These are phyloP conservation scores for Abrostola triplasia DNA, from an alignment of 2,888 invertebrate genomes.

Conservation along the genomic window DNA sequence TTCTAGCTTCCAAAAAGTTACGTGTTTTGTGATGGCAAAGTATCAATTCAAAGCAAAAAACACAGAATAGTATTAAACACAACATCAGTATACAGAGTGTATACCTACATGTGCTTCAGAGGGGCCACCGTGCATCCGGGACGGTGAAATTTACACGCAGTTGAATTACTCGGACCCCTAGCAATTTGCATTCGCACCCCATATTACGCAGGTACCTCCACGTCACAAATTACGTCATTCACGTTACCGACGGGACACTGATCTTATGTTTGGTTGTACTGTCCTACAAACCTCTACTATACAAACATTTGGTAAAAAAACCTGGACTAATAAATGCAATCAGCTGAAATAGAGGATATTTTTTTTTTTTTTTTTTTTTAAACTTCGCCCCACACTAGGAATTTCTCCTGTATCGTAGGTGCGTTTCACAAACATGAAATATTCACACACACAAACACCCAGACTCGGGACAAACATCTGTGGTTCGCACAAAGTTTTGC, in stretches of 20 bases:
- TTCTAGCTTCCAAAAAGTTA: too few relatives aligned
- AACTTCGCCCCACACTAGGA: too few relatives aligned
- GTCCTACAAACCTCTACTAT: not conserved
- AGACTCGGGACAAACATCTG: too few relatives aligned
- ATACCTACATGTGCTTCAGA: slow-evolving; percentile 29
- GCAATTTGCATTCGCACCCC: slow-evolving; percentile 53
- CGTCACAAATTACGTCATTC: slow-evolving; percentile 43
- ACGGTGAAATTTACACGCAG: slow-evolving; percentile 58
- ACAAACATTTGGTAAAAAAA: not conserved
- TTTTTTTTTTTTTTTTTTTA: too few relatives aligned
- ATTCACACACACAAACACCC: too few relatives aligned
- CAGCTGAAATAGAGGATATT: too few relatives aligned
- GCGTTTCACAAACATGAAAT: too few relatives aligned
- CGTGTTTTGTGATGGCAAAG: too few relatives aligned
- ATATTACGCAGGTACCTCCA: slow-evolving; percentile 45
- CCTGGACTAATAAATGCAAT: too few relatives aligned
- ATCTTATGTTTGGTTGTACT: slow-evolving; percentile 17
- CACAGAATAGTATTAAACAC: slow-evolving; percentile 31
- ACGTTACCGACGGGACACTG: slow-evolving; percentile 14
- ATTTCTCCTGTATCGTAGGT: too few relatives aligned
- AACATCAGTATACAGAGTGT: slow-evolving; percentile 13
- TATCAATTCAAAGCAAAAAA: too few relatives aligned
- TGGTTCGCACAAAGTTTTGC: too few relatives aligned
- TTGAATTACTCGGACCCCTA: slow-evolving; percentile 50
- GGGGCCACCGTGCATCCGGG: slow-evolving; percentile 37